These are phyloP conservation scores for Meriones psammophilus DNA, from an alignment of 2,797 vertebrate species.

Conservation along the genomic window DNA sequence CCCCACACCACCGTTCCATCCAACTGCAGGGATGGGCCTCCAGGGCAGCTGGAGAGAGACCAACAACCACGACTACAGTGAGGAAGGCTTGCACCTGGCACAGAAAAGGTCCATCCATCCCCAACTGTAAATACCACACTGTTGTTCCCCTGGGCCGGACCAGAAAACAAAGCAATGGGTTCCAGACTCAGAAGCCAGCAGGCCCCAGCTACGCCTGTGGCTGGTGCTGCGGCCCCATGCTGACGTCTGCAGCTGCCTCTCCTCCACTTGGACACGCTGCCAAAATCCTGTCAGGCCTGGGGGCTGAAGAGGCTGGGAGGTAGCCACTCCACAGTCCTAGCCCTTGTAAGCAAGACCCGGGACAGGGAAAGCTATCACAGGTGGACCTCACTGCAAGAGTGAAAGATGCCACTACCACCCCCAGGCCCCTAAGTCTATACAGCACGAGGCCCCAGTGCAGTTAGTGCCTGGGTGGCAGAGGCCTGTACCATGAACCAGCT, in stretches of 20 bases:
- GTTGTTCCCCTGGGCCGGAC: constrained; percentile 58
- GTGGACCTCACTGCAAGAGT: background rate
- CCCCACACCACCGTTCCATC: background rate
- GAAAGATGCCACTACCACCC: background rate
- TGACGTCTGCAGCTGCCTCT: constrained; percentile 56
- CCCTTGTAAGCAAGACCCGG: background rate
- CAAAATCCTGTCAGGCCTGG: constrained; percentile 75
- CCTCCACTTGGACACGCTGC: constrained; percentile 70
- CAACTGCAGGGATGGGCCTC: constrained; percentile 54
- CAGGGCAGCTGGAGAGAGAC: background rate
- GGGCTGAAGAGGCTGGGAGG: constrained; percentile 35
- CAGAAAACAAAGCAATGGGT: constrained; percentile 71
- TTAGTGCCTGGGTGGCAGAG: background rate
- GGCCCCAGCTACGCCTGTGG: background rate
- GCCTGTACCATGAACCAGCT: background rate
- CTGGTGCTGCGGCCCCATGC: constrained; percentile 71
- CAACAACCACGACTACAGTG: background rate
- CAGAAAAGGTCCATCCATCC: background rate
- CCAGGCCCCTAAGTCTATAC: background rate
- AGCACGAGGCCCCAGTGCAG: background rate
- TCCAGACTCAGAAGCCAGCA: constrained; percentile 56
- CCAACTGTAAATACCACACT: constrained; percentile 7
- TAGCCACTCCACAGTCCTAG: background rate
- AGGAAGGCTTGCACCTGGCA: background rate
- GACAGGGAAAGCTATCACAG: background rate